Evolutionary conservation across 2,113 vertebrate species (phyloP), one percentile per base, ranked within the genome.

Genomic region (Butorides virescens): DNA sequence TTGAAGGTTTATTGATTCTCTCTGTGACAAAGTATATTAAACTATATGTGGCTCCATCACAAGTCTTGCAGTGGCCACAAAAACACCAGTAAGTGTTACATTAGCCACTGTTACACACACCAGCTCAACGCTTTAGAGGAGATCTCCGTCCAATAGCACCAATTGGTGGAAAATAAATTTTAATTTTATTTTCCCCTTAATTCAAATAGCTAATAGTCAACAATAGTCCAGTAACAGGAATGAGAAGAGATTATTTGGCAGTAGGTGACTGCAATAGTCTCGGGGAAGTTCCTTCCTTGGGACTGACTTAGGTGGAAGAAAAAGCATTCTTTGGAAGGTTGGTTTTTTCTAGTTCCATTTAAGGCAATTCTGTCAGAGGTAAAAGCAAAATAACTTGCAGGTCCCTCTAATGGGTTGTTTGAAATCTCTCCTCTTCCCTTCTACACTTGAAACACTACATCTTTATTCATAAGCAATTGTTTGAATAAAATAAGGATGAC

Each of bases 401-500:
- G 14, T 81, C 15, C 5, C 50, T 44, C 34, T 65, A 59, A 61
- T 47, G 23, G 13, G 46, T 84, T 90, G 19, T 55, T 95, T 79
- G 79, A 92, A 85, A 90, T 86, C 5, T 66, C 16, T 37, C 34
- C 29, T 86, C 68, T 92, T 92, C 49, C 53, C 79, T 82, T 70
- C 67, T 87, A 79, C 23, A 83, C 37, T 74, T 77, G 47, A 90
- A 95, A 86, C 32, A 70, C 50, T 70, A 83, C 26, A 70, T 88
- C 86, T 85, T 92, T 88, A 95, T 86, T 91, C 42, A 81, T 76
- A 72, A 81, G 71, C 20, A 83, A 88, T 46, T 37, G 5, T 91
- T 61, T 89, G 20, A 85, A 92, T 87, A 91, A 96, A 95, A 87
- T 72, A 91, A 71, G 49, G 52, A 86, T 92, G 77, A 96, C 34